A percentile compares a stretch with the other conserved stretches of the same genome.
These are phyloP conservation scores for Hybognathus amarus DNA, from an alignment of 2,797 vertebrate species.

Conservation along the genomic window DNA sequence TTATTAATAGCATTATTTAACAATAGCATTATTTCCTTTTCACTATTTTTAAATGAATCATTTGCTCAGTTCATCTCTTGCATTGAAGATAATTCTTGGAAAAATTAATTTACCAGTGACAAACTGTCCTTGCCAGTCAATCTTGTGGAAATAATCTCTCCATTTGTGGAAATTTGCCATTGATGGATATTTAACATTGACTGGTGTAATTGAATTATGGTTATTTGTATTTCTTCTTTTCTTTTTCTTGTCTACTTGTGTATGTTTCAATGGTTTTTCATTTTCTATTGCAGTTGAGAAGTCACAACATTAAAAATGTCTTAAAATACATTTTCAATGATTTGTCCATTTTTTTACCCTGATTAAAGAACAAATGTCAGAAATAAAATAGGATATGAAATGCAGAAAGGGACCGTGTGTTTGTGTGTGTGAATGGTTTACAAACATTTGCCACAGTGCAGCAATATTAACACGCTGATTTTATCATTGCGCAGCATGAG, in stretches of 20 bases:
- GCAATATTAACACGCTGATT: slow-evolving; percentile 81
- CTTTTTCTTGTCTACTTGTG: slow-evolving; percentile 25
- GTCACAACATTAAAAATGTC: not conserved
- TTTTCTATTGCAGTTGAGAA: slow-evolving; percentile 56
- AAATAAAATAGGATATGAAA: slow-evolving; percentile 59
- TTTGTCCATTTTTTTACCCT: not conserved
- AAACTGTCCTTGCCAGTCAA: not conserved
- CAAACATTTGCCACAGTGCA: slow-evolving; percentile 33
- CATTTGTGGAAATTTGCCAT: not conserved
- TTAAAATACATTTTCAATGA: not conserved
- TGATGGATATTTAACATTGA: not conserved
- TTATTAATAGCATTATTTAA: not conserved
- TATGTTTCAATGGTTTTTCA: not conserved
- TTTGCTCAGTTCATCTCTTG: slow-evolving; percentile 5
- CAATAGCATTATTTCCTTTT: not conserved
- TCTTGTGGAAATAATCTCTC: not conserved
- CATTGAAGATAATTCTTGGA: not conserved
- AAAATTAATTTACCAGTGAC: not conserved
- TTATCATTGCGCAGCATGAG: slow-evolving; percentile 94
- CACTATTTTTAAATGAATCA: not conserved
- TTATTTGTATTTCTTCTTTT: not conserved
- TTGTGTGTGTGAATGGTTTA: slow-evolving; percentile 51
- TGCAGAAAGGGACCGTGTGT: slow-evolving; percentile 64
- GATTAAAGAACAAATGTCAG: slow-evolving; percentile 43
- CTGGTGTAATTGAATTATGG: not conserved